Conservation (phyloP, 2,113 vertebrate genomes). For the Formicarius rufipectus region DNA sequence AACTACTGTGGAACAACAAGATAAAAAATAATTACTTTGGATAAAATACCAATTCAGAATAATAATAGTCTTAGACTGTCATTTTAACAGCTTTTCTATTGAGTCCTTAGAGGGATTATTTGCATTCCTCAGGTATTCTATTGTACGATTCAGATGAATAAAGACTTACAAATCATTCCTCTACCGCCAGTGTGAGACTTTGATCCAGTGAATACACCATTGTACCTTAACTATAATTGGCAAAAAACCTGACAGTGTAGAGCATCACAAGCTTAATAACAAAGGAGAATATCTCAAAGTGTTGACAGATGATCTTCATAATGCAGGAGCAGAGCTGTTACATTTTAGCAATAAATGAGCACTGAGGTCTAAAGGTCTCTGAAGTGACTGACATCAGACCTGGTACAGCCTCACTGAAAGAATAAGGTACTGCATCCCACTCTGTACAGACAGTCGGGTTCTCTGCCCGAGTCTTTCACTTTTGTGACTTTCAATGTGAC, state of each 20-base stretch:
- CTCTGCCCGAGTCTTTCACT: slow-evolving; percentile 73
- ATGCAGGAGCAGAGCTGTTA: slow-evolving; percentile 90
- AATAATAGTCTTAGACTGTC: slow-evolving; percentile 89
- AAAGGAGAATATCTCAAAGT: slow-evolving; percentile 94
- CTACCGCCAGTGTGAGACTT: slow-evolving; percentile 95
- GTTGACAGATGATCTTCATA: slow-evolving; percentile 99
- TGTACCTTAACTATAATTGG: slow-evolving; percentile 99
- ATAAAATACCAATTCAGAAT: slow-evolving; percentile 89
- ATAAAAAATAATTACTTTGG: slow-evolving; percentile 83
- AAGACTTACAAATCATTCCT: slow-evolving; percentile 99
- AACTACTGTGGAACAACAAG: slow-evolving; percentile 80
- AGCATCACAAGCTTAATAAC: slow-evolving; percentile 95
- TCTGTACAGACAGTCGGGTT: slow-evolving; percentile 72
- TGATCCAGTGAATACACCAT: slow-evolving; percentile 98
- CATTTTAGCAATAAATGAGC: slow-evolving; percentile 95
- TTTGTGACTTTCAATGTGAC: slow-evolving; percentile 73
- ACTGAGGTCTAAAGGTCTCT: slow-evolving; percentile 91
- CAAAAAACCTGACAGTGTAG: slow-evolving; percentile 97
- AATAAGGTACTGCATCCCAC: slow-evolving; percentile 80
- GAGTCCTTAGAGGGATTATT: slow-evolving; percentile 91
- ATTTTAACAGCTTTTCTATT: slow-evolving; percentile 88
- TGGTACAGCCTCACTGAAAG: slow-evolving; percentile 84
- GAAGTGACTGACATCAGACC: slow-evolving; percentile 97
- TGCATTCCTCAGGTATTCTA: slow-evolving; percentile 98
- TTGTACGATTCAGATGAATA: slow-evolving; percentile 95